phyloP scores from a whole-genome alignment of 2,113 vertebrate species.

The Callocephalon fimbriatum region DNA sequence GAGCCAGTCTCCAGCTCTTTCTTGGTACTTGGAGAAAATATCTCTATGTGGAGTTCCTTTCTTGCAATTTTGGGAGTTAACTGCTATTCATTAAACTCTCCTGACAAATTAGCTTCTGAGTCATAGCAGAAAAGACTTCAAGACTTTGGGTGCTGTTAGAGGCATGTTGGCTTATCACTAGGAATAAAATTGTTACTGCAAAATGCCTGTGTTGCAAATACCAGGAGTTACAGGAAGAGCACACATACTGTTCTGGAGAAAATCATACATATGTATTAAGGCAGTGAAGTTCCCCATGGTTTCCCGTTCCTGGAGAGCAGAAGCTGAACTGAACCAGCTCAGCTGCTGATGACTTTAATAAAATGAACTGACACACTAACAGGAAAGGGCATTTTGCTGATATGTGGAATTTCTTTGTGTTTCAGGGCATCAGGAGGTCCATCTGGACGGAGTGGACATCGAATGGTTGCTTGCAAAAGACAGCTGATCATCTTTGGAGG shows the following conservation, averaged over 20 bases:
- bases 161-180: neutral
- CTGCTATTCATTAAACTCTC: neutral
- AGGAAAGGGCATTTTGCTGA: neutral
- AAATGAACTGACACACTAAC: accelerated
- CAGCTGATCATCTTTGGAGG: slow-evolving; percentile 94
- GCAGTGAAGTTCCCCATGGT: accelerated
- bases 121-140: neutral
- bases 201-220: neutral
- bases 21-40: neutral
- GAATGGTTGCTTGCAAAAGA: slow-evolving; percentile 90
- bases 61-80: neutral
- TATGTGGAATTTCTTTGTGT: neutral
- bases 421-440: slow-evolving; percentile 89
- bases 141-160: neutral
- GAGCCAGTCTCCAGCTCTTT: neutral
- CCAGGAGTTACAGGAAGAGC: neutral
- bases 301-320: neutral
- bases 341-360: neutral
- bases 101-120: slow-evolving; percentile 22
- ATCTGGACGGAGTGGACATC: slow-evolving; percentile 92
- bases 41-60: neutral
- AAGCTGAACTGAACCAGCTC: neutral
- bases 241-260: neutral
- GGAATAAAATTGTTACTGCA: neutral
- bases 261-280: accelerated